Base-by-base conservation (phyloP, 2,888 invertebrate genomes). In the Drosophila hamatofila region DNA sequence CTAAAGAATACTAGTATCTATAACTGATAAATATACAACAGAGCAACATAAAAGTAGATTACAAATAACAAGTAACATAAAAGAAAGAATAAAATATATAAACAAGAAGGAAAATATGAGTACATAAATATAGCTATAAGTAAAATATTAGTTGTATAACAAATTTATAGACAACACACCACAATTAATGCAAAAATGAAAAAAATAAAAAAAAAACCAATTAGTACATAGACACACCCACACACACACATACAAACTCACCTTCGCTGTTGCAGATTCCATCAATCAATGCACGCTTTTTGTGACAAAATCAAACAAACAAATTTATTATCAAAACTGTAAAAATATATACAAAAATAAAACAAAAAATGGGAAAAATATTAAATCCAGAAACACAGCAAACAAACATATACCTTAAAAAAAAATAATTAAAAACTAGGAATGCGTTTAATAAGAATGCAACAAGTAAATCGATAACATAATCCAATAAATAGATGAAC, bases 401-500 rank as follows among this genome's bases (percentile, higher is more conserved):
- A 18, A 27, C 54, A 54, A 67, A 66, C 65, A 64, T 84, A 73
- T 75, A 89, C 66, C 70, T 75, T 84, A 30, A 84, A 44, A 16
- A 1, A 3, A 23, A 14, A 16, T 30, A 18, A 18, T 8, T 2
- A 12, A 30, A 75, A 67, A 46, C 56, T 80, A 75, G 79, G 65
- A 76, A 51, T 62, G 72, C 72, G 62, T 75, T 55, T 56, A 67
- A 61, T 62, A 49, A 59, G 18, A 70, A 69, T 70, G 69, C 69
- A 78, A 48, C 58, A 55, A 56, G 60, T 60, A 75, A 72, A 80
- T 75, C 73, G 73, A 83, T 75, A 80, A 80, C 72, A 84, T 80
- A 76, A 83, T 83, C 88, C 75, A 72, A 84, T 81, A 86, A 85
- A 86, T 84, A 88, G 80, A 86, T 75, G 86, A 88, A 60, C 74